Percentiles rank a stretch among this genome's conserved stretches.
phyloP scores from a whole-genome alignment of 1,140 invertebrate species.

The Eubasilissa regina region DNA sequence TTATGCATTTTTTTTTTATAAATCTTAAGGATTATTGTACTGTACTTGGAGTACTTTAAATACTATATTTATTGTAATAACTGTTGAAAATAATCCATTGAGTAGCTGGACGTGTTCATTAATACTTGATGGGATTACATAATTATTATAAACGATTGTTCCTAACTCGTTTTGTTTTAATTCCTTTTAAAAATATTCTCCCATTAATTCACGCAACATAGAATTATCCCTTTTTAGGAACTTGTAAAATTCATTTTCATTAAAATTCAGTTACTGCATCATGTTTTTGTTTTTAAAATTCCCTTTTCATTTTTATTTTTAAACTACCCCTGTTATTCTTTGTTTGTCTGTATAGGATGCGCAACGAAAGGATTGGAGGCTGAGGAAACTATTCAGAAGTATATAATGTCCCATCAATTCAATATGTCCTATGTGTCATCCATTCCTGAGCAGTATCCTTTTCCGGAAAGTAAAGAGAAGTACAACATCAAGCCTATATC shows the following conservation, averaged over 20 bases:
- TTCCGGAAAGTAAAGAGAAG: constrained; percentile 5
- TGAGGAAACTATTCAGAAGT: background rate
- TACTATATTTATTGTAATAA: background rate
- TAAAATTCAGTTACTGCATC: too few relatives aligned
- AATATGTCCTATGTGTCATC: background rate
- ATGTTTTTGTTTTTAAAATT: too few relatives aligned
- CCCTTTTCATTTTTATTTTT: too few relatives aligned
- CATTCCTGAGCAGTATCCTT: background rate
- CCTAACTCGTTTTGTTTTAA: constrained; percentile 8
- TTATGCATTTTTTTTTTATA: background rate
- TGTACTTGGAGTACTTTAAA: background rate
- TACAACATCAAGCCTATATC: background rate
- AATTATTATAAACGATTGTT: constrained; percentile 26
- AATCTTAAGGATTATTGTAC: constrained; percentile 4
- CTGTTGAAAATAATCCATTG: too few relatives aligned
- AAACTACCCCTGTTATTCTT: too few relatives aligned
- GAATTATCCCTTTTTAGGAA: too few relatives aligned
- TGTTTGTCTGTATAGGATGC: too few relatives aligned
- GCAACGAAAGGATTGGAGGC: background rate
- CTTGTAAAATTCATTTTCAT: too few relatives aligned
- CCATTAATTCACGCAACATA: too few relatives aligned
- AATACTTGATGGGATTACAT: constrained; percentile 19
- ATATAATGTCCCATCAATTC: background rate
- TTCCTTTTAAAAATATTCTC: background rate
- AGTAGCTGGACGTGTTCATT: background rate